Evolutionary conservation across 2,797 vertebrate genomes (phyloP), one percentile per base, ranked within the genome.

Genomic region (Dendrocincla tyrannina): DNA sequence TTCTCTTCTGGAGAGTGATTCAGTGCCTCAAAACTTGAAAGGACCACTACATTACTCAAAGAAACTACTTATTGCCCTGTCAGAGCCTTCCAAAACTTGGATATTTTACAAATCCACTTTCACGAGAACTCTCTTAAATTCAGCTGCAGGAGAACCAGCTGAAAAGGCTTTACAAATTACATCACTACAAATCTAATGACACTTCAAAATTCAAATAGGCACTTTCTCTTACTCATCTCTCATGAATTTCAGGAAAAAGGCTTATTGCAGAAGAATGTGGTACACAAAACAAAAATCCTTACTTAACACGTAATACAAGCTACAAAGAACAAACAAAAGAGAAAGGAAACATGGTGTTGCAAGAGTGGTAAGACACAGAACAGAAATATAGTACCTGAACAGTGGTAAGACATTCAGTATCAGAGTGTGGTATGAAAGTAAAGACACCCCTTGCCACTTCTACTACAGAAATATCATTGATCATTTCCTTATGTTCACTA

Each of bases 141-240:
- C 9, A 7, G 2, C 3, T 74, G 37, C 60, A 86, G 74, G 69
- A 93, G 5, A 85, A 87, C 7, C 14, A 13, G 19, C 25, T 67
- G 33, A 82, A 75, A 92, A 79, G 22, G 13, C 63, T 82, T 78
- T 59, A 32, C 52, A 59, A 82, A 46, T 67, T 62, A 82, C 75
- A 55, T 55, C 80, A 84, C 67, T 39, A 39, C 73, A 76, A 52
- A 68, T 23, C 37, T 78, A 93, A 67, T 90, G 79, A 82, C 33
- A 60, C 56, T 79, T 86, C 37, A 74, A 41, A 81, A 60, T 33
- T 74, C 69, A 64, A 80, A 60, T 0, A 80, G 59, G 55, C 47
- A 66, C 86, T 88, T 85, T 79, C 55, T 83, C 70, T 90, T 95
- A 94, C 76, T 95, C 95, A 95, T 75, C 55, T 62, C 66, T 39